Base-by-base conservation (phyloP, 1,140 invertebrate species). In the Hydropsyche tenuis region DNA sequence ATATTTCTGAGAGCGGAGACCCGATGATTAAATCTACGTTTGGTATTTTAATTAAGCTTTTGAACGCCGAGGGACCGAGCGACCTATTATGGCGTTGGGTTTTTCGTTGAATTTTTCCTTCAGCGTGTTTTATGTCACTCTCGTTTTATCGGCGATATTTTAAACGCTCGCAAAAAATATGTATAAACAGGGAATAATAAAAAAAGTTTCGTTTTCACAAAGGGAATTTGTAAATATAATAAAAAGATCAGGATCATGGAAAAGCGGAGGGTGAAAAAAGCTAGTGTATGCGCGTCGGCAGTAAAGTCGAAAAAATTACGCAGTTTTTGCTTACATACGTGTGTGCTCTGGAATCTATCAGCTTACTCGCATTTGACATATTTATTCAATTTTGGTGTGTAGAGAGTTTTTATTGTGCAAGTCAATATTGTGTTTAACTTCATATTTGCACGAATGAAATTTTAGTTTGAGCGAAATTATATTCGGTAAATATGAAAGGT, bases 1-100 rank as follows among this genome's bases (percentile, higher is more conserved):
- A 69, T 51, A 69, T 25, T 48, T 42, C 30, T 42, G 7, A 42
- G 1, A n/a, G 65, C 16, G 42, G 65, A 48, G 12, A 60, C 5
- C 48, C 48, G 68, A 70, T n/a, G 68, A 70, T 70, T 37, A 70
- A 70, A 70, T 70, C 48, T 56, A 60, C 51, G 48, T 27, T 70
- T 46, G 68, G 48, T 37, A 70, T 56, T 70, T 70, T 70, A 70
- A 70, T 70, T 70, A 43, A 25, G 45, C 23, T 45, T 65, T 65
- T 65, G 25, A 42, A 25, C 45, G 65, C 27, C 25, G 51, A 37
- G 37, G 48, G 48, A 37, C 68, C 27, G 1, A 14, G 30, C 30
- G 27, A 42, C 42, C 42, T 65, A 43, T 22, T 20, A 65, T 45
- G 30, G 63, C 4, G n/a, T n/a, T 22, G 14, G 30, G n/a, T 20